Base-by-base conservation (phyloP, 2,888 invertebrate species). In the Eucera pruinosa region DNA sequence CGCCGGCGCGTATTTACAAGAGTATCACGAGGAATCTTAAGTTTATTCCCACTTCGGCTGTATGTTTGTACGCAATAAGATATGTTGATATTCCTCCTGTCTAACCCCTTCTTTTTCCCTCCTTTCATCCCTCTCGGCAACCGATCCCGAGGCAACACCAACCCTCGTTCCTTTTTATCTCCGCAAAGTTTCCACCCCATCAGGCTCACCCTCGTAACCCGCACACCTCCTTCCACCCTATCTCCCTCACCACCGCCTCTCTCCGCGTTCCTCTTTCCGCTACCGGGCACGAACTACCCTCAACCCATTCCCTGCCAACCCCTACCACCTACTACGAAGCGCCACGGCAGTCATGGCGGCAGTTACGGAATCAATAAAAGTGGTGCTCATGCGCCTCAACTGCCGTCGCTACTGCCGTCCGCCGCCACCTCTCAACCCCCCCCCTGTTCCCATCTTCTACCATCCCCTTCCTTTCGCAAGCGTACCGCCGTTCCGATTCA, bases 321-420 rank as follows among this genome's bases (percentile, higher is more conserved):
- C 78, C 80, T 67, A 70, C 76, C 77, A 58, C 54, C 84, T 82
- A n/a, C n/a, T n/a, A 76, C 82, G 81, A 78, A 81, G 81, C 78
- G 74, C 76, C 83, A 84, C 89, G 88, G 90, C 88, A 91, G 90
- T 91, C 91, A 92, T 92, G 92, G 92, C 92, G 92, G 92, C 92
- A 92, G 91, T 92, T 92, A 92, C 92, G 91, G 91, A 92, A 92
- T 92, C 92, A 92, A 92, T 92, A 92, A 92, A 92, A 92, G 91
- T 92, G 91, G 92, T 92, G 92, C 92, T 92, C 92, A 92, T 92
- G 92, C 92, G 92, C 91, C 90, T 91, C 90, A 91, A 92, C 91
- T 90, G 86, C 91, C 90, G 87, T 90, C 83, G 86, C 89, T 88
- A 89, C 88, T 90, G 83, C 89, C 89, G 82, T 85, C 82, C 86